A percentile compares a stretch with the other conserved stretches of the same genome.
phyloP scores from a whole-genome alignment of 2,888 invertebrate species.

The Tipula confusa region DNA sequence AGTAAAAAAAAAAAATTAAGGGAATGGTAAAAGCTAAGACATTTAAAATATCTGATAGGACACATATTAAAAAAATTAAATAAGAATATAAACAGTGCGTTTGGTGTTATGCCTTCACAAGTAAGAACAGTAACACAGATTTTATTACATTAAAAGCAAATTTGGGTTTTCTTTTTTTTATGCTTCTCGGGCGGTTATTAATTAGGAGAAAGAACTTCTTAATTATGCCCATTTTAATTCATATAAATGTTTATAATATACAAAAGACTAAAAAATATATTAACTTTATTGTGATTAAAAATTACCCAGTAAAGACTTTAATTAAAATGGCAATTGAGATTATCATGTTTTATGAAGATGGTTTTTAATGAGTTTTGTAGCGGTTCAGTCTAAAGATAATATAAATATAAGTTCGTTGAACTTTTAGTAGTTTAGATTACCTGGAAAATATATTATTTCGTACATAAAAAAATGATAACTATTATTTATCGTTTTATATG shows the following conservation, averaged over 20 bases:
- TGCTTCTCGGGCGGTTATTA: not conserved
- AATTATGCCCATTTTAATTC: not conserved
- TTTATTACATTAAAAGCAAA: not conserved
- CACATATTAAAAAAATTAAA: not conserved
- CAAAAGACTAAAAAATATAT: not conserved
- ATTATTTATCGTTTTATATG: too few species aligned
- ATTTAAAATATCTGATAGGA: not conserved
- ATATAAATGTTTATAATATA: not conserved
- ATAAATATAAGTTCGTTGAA: not conserved
- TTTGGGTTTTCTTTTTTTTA: not conserved
- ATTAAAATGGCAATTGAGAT: not conserved
- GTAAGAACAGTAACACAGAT: not conserved
- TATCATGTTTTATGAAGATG: not conserved
- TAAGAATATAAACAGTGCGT: not conserved
- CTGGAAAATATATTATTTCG: not conserved
- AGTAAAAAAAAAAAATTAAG: not conserved
- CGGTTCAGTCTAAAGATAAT: not conserved
- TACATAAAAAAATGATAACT: too few species aligned
- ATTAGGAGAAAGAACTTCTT: not conserved
- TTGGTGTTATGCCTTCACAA: not conserved
- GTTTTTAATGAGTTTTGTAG: not conserved
- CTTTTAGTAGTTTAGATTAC: not conserved
- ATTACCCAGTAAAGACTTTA: not conserved
- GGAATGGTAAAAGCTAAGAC: not conserved
- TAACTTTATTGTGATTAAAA: not conserved